phyloP scores from a whole-genome alignment of 2,797 vertebrate genomes.

The Dryobates pubescens region DNA sequence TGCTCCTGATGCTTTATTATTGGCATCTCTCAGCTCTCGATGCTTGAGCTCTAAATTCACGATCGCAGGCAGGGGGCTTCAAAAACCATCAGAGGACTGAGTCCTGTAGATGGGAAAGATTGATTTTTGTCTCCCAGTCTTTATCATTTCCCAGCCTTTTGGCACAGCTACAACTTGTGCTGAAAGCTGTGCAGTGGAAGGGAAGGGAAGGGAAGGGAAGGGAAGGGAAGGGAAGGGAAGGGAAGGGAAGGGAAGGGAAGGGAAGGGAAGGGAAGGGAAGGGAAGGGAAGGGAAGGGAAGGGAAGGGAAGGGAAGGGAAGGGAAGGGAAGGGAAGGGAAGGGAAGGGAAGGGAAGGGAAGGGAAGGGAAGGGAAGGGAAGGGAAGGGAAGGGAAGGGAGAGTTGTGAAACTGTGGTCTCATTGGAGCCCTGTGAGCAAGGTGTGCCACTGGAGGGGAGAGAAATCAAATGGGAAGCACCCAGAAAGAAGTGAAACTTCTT shows the following conservation, averaged over 20 bases:
- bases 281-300: too few species aligned
- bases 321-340: too few species aligned
- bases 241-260: too few species aligned
- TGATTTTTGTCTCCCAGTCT: neutral
- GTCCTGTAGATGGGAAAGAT: neutral
- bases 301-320: too few species aligned
- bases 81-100: neutral
- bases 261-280: too few species aligned
- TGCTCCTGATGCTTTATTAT: slow-evolving; percentile 4
- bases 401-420: neutral
- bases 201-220: neutral
- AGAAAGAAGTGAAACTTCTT: neutral
- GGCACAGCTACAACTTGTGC: neutral
- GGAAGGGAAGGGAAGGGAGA: neutral
- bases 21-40: neutral
- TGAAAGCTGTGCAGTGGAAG: neutral
- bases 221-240: too few species aligned
- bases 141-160: slow-evolving; percentile 27
- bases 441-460: neutral
- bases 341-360: too few species aligned
- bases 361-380: too few species aligned
- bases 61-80: neutral
- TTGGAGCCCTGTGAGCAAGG: neutral
- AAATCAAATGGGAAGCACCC: neutral
- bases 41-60: neutral